phyloP scores from a whole-genome alignment of 2,888 invertebrate genomes.

The Drosophila setosimentum region DNA sequence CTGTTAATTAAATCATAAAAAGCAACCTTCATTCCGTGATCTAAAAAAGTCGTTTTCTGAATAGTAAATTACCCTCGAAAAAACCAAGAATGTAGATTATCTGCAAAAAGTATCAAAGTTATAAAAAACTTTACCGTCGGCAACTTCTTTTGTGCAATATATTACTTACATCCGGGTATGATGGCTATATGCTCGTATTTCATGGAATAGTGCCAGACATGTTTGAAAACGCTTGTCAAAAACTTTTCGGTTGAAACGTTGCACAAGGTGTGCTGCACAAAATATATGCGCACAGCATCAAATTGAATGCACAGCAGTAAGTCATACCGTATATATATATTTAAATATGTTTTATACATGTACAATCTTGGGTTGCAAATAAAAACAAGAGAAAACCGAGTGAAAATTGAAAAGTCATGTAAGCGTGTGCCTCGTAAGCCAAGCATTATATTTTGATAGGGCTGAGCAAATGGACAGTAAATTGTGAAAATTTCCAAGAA shows the following conservation, averaged over 20 bases:
- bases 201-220: constrained; percentile 49
- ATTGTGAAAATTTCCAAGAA: constrained; percentile 47
- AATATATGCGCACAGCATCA: constrained; percentile 9
- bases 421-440: constrained; percentile 13
- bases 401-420: constrained; percentile 72
- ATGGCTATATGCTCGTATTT: constrained; percentile 43
- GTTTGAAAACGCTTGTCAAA: constrained; percentile 70
- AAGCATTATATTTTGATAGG: constrained; percentile 14
- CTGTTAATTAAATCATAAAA: constrained; percentile 10
- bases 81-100: constrained; percentile 56
- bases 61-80: constrained; percentile 41
- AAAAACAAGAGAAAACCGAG: constrained; percentile 32
- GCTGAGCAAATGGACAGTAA: constrained; percentile 41
- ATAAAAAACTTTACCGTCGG: constrained; percentile 51
- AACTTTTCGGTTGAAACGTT: constrained; percentile 44
- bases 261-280: constrained; percentile 41
- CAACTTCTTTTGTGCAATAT: constrained; percentile 8
- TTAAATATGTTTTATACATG: constrained; percentile 17
- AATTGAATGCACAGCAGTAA: constrained; percentile 52
- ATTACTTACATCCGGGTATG: constrained; percentile 14
- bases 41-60: background rate
- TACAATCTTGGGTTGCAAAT: constrained; percentile 29
- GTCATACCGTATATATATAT: constrained; percentile 29
- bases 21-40: background rate
- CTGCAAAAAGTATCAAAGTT: constrained; percentile 48